phyloP scores from a whole-genome alignment of 1,140 invertebrate species.

The Cydia strobilella region DNA sequence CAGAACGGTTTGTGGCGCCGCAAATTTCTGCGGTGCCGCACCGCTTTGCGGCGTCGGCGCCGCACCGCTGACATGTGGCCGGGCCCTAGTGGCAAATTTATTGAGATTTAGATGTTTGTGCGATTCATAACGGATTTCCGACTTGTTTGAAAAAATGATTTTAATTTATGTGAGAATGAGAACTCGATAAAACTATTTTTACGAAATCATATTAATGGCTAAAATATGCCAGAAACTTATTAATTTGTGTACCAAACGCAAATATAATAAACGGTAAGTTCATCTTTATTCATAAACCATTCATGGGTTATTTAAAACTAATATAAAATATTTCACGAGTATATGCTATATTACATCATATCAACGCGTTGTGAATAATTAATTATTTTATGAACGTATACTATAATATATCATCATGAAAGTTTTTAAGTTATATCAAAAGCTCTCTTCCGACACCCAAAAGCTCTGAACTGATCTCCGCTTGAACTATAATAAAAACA shows the following conservation, averaged over 20 bases:
- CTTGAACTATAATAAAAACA: too few relatives aligned
- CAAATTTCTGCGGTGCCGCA: too few relatives aligned
- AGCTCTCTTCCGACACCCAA: too few relatives aligned
- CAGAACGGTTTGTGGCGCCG: too few relatives aligned
- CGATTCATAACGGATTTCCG: background rate
- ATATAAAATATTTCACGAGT: background rate
- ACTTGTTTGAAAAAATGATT: background rate
- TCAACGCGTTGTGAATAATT: background rate
- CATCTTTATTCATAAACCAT: conserved; percentile 7
- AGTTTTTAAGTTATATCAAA: too few relatives aligned
- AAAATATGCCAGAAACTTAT: background rate
- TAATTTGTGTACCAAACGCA: background rate
- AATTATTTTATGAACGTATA: background rate
- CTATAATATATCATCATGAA: background rate
- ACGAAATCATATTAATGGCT: background rate
- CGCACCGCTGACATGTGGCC: too few relatives aligned
- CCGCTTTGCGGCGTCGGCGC: too few relatives aligned
- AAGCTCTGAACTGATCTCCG: too few relatives aligned
- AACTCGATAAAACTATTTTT: background rate
- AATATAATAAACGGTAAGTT: background rate
- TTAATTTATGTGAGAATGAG: conserved; percentile 11
- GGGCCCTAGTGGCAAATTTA: background rate
- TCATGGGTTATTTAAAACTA: background rate
- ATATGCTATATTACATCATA: background rate
- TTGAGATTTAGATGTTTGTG: background rate